Evolutionary conservation across 2,888 invertebrate species (phyloP), one percentile per base, ranked within the genome.

Genomic region (Andrena hattorfiana): DNA sequence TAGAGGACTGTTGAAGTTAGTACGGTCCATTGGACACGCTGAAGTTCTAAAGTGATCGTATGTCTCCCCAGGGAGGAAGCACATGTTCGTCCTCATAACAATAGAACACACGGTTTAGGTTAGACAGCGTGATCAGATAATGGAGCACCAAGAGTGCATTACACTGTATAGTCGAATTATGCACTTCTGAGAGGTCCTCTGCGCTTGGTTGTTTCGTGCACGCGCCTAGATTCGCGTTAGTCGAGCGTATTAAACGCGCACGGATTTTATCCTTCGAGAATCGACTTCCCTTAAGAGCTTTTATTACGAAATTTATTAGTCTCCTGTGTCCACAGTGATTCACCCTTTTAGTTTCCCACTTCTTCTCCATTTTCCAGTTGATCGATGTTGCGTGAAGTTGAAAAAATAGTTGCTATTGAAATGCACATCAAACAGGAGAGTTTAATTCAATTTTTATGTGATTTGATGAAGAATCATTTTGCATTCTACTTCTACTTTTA

Each of bases 61-160:
- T 23, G 67, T 71, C 70, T 75, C 75, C 20, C 62, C 6, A 0
- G 63, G 42, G 81, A 59, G 74, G 63, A 51, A 62, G 70, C 75
- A 75, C 75, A 68, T 68, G 74, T 63, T 81, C 71, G 35, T 26
- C 49, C 82, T 67, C 56, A 75, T 80, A 81, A 82, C 82, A 82
- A 82, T 81, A n/a, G 80, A 56, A 70, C 62, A 70, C 54, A 42
- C 70, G 75, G 75, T 71, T 63, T 30, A 67, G 81, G 76, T 72
- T 68, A 51, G 76, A 72, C 83, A 72, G 59, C 64, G 51, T 59
- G 81, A 81, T 81, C 81, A 60, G 75, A 76, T 83, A 83, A 81
- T 81, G 72, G 83, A 81, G 72, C 75, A 81, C 83, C 83, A 83
- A 81, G 83, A 83, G 76, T 81, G 76, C 83, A 83, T 83, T 83